phyloP scores from a whole-genome alignment of 2,888 invertebrate genomes.

The Agrypnus murinus region DNA sequence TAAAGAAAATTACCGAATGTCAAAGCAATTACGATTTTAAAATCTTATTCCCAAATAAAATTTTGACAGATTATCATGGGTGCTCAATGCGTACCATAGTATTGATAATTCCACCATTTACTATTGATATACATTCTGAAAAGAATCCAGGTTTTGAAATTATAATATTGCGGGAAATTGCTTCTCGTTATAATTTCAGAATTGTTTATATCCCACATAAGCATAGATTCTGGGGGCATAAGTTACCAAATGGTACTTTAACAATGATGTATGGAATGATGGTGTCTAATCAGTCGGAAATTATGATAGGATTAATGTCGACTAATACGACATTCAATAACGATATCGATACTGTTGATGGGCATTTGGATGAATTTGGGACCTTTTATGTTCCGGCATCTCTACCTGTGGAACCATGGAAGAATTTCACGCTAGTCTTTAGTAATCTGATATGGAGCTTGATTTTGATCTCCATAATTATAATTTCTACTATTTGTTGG shows the following conservation, averaged over 20 bases:
- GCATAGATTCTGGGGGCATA: constrained; percentile 41
- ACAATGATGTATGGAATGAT: constrained; percentile 62
- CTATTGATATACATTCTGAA: constrained; percentile 46
- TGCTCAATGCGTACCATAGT: constrained; percentile 52
- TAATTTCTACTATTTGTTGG: constrained; percentile 3
- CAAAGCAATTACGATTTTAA: no score
- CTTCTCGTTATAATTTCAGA: constrained; percentile 52
- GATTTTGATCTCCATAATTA: constrained; percentile 64
- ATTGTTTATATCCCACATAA: constrained; percentile 44
- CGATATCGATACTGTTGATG: constrained; percentile 73
- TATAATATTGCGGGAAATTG: constrained; percentile 48
- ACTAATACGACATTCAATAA: constrained; percentile 76
- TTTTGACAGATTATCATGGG: constrained; percentile 44
- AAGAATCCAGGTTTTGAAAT: constrained; percentile 57
- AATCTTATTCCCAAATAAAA: neutral
- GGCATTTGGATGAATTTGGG: constrained; percentile 75
- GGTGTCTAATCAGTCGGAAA: constrained; percentile 68
- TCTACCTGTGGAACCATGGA: constrained; percentile 71
- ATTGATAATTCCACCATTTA: constrained; percentile 51
- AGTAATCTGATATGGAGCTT: constrained; percentile 71
- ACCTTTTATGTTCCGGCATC: constrained; percentile 76
- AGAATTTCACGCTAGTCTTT: constrained; percentile 73
- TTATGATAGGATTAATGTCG: constrained; percentile 76
- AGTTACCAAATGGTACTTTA: constrained; percentile 70
- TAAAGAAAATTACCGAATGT: no score